Evolutionary conservation across 2,797 vertebrate genomes (phyloP).

Genomic region (Balearica regulorum): DNA sequence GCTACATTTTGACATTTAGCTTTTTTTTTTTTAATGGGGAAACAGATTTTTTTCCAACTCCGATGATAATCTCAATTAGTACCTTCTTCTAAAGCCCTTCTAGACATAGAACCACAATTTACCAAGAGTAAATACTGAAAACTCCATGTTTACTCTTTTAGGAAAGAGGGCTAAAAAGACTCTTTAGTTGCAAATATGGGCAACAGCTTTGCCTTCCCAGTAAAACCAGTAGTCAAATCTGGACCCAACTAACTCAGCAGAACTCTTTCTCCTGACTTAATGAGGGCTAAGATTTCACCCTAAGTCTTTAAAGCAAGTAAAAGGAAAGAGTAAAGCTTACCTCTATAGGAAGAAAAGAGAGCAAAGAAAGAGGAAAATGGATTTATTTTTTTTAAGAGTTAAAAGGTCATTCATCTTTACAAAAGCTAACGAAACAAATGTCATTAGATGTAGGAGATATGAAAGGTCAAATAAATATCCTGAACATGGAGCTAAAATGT

Average conservation of each 20-base stretch:
- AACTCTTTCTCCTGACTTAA: neutral
- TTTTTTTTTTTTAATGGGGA: neutral
- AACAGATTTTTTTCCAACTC: neutral
- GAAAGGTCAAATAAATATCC: conserved; percentile 70
- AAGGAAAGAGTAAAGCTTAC: conserved; percentile 7
- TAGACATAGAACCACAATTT: neutral
- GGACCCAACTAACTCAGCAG: neutral
- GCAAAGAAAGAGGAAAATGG: neutral
- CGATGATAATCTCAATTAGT: neutral
- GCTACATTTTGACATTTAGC: neutral
- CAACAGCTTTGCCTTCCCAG: neutral
- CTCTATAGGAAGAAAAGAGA: neutral
- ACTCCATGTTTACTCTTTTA: neutral
- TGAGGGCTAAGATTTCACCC: neutral
- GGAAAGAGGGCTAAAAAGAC: neutral
- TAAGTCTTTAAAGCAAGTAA: neutral
- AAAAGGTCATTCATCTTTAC: conserved; percentile 67
- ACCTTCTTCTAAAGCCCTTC: neutral
- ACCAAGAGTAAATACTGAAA: neutral
- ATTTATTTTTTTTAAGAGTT: neutral
- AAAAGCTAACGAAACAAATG: conserved; percentile 66
- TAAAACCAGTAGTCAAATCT: neutral
- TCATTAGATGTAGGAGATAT: conserved; percentile 55
- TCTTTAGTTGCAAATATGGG: neutral
- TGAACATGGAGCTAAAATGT: conserved; percentile 55